A percentile compares a stretch with the other conserved stretches of the same genome.
Conservation (phyloP, 1,140 invertebrate species). For the Caerostris darwini region DNA sequence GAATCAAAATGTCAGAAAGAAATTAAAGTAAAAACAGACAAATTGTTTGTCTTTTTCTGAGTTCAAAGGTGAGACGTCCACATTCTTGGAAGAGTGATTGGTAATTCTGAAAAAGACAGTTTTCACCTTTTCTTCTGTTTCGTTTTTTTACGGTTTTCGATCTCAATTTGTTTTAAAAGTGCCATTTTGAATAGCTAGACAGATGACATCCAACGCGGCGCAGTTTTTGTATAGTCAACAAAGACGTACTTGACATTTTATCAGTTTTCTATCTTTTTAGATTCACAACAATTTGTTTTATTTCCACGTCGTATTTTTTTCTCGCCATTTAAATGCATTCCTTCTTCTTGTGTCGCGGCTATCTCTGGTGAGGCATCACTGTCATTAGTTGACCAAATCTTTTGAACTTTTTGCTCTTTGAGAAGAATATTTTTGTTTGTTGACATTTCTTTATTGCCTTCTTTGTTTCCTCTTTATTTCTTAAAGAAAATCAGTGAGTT, state of each 20-base stretch:
- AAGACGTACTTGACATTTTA: constrained; percentile 1
- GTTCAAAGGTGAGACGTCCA: too few relatives aligned
- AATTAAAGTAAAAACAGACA: too few relatives aligned
- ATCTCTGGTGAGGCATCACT: neutral
- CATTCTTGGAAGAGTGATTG: neutral
- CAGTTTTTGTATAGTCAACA: neutral
- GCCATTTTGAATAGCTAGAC: neutral
- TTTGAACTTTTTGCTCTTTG: neutral
- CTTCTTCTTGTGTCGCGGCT: neutral
- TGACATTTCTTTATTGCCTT: neutral
- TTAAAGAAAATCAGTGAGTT: neutral
- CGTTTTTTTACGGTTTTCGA: neutral
- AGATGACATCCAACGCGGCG: neutral
- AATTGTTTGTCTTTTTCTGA: too few relatives aligned
- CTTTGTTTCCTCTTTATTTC: neutral
- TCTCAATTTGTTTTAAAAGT: neutral
- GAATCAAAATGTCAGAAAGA: neutral
- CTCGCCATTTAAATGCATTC: neutral
- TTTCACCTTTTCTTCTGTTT: neutral
- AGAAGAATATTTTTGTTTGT: neutral
- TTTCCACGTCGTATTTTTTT: neutral
- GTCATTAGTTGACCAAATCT: neutral
- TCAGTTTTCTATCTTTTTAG: neutral
- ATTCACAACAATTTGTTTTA: neutral
- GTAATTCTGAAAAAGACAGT: neutral